Evolutionary conservation across 2,113 vertebrate genomes (phyloP).

Genomic region (Solea senegalensis): DNA sequence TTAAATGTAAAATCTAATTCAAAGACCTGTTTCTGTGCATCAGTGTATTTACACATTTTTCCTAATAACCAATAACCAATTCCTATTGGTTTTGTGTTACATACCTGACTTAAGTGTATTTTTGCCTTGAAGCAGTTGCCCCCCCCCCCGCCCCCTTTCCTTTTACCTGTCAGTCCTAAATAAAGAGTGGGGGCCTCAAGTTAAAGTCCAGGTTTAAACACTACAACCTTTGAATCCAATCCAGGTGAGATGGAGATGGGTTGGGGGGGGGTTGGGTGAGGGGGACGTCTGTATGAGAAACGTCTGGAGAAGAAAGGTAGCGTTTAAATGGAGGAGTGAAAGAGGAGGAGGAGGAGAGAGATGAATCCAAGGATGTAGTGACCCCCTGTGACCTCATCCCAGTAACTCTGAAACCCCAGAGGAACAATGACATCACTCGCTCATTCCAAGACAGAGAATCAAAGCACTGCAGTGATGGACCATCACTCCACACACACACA

Average conservation of each 20-base stretch:
- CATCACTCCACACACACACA: conserved; percentile 19
- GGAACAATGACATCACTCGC: conserved; percentile 74
- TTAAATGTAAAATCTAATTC: too few species aligned
- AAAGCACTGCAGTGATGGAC: conserved; percentile 55
- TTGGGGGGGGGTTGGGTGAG: conserved; percentile 18
- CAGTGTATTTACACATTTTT: not conserved
- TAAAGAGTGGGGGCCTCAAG: conserved; percentile 7
- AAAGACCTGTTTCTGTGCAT: too few species aligned
- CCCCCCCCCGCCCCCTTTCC: not conserved
- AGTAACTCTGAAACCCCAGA: conserved; percentile 71
- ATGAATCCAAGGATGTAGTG: conserved; percentile 69
- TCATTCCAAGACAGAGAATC: conserved; percentile 68
- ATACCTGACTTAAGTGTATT: conserved; percentile 13
- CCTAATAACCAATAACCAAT: conserved; percentile 2
- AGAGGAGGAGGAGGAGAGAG: conserved; percentile 6
- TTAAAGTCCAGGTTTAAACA: conserved; percentile 51
- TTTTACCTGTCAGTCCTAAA: conserved; percentile 34
- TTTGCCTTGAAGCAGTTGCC: conserved; percentile 24
- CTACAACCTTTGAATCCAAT: conserved; percentile 66
- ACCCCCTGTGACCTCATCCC: conserved; percentile 66
- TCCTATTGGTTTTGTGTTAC: too few species aligned
- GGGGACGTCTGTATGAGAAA: conserved; percentile 55
- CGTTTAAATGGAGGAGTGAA: conserved; percentile 49
- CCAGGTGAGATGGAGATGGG: conserved; percentile 68
- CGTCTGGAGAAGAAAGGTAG: conserved; percentile 59